Evolutionary conservation across 2,888 invertebrate species (phyloP), one percentile per base, ranked within the genome.

Genomic region (Leptopterna dolabrata): DNA sequence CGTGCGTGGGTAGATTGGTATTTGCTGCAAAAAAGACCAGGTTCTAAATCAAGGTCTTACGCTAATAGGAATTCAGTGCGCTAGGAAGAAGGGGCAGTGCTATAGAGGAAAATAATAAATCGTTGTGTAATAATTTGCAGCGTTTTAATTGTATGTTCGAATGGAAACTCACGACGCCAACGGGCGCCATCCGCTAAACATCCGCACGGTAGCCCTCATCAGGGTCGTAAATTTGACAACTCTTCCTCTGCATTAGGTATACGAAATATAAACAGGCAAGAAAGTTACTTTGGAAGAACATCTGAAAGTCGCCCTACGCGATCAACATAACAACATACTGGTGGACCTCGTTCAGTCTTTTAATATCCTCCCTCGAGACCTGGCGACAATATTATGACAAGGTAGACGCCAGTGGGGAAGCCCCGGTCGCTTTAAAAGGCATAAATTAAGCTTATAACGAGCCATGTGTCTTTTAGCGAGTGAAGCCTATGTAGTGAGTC

Each of bases 301-400:
- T 55, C 55, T 55, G 55, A 55, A 55, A 55, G 55, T 55, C n/a
- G 55, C 19, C 55, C 55, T 19, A 55, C 16, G 19, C 55, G 55
- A 55, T 55, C 55, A n/a, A 55, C 55, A 55, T 55, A 55, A 55
- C 55, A 55, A 55, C 55, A 55, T 55, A 55, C 55, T 19, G 19
- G 19, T 7, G 55, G n/a, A 55, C 55, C 55, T 55, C n/a, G 19
- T 55, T 55, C 55, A 19, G 19, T 19, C 55, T 55, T 55, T 55
- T 55, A 55, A 55, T 55, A n/a, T 55, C 55, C n/a, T n/a, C n/a
- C n/a, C 43, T 19, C 55, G 55, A 55, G 55, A 55, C 55, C 19
- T 55, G 55, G 55, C 55, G 55, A 55, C 55, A 55, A 55, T 55
- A 55, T 55, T 55, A 55, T 55, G 55, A 55, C 55, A 55, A 55